Percentiles rank a stretch among this genome's conserved stretches.
Evolutionary conservation across 2,888 invertebrate genomes (phyloP).

Genomic region (Thyatira batis): DNA sequence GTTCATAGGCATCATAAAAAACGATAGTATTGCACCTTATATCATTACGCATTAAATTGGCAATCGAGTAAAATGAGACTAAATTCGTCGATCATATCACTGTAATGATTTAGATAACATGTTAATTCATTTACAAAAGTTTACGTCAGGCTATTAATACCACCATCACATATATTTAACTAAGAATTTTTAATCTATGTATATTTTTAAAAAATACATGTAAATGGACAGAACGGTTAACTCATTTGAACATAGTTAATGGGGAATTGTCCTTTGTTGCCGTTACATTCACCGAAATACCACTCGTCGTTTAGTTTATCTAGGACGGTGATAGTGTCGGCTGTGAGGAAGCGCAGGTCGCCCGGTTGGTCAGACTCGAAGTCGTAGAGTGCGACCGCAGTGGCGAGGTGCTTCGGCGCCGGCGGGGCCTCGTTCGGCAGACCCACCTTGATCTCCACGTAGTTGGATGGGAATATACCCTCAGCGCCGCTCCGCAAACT

Average conservation of each 20-base stretch:
- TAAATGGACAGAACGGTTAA: slow-evolving; percentile 28
- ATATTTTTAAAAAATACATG: slow-evolving; percentile 8
- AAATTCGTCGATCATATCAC: slow-evolving; percentile 20
- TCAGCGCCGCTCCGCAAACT: slow-evolving; percentile 84
- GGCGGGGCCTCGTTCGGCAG: slow-evolving; percentile 67
- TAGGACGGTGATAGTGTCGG: slow-evolving; percentile 82
- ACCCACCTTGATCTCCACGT: slow-evolving; percentile 89
- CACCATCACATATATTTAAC: slow-evolving; percentile 27
- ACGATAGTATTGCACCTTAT: slow-evolving; percentile 25
- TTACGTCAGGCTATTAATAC: slow-evolving; percentile 39
- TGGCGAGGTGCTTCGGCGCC: slow-evolving; percentile 47
- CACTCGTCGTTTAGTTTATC: slow-evolving; percentile 89
- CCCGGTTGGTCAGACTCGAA: slow-evolving; percentile 84
- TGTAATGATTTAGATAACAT: slow-evolving; percentile 14
- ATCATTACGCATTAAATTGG: slow-evolving; percentile 10
- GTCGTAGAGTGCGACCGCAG: slow-evolving; percentile 86
- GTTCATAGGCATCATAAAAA: slow-evolving; percentile 15
- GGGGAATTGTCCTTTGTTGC: slow-evolving; percentile 89
- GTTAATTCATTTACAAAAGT: slow-evolving; percentile 24
- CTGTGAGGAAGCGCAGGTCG: slow-evolving; percentile 59
- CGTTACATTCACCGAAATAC: slow-evolving; percentile 88
- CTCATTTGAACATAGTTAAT: slow-evolving; percentile 87
- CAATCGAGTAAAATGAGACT: slow-evolving; percentile 17
- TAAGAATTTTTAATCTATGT: slow-evolving; percentile 17
- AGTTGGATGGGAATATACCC: slow-evolving; percentile 92